These are phyloP conservation scores for Drosophila nigrodunni DNA, from an alignment of 1,140 invertebrate species.

Conservation along the genomic window DNA sequence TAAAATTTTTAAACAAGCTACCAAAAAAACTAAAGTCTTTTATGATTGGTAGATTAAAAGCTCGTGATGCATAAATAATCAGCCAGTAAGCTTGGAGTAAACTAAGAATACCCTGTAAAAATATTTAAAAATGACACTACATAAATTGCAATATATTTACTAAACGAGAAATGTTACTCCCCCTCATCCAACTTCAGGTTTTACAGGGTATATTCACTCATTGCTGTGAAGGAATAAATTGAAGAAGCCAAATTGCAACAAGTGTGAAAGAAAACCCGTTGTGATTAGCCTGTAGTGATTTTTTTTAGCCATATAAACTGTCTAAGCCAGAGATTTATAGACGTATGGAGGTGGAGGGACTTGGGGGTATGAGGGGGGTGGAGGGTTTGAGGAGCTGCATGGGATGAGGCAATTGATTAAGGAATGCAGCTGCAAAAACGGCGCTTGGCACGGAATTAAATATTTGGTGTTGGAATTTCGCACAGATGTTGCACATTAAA, in stretches of 20 bases:
- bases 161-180: no score
- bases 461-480: constrained; percentile 64
- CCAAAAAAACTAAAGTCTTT: constrained; percentile 3
- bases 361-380: not conserved
- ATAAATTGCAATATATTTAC: no score
- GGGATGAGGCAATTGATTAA: constrained; percentile 6
- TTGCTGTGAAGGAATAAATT: constrained; percentile 17
- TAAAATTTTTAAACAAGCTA: constrained; percentile 20
- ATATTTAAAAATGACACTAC: no score
- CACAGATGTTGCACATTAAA: constrained; percentile 69
- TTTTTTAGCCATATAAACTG: constrained; percentile 49
- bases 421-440: constrained; percentile 42
- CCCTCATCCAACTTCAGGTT: no score
- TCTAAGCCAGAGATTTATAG: constrained; percentile 71
- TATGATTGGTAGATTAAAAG: constrained; percentile 36
- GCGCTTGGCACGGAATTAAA: constrained; percentile 65
- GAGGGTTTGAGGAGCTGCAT: not conserved
- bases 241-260: constrained; percentile 31
- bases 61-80: constrained; percentile 65
- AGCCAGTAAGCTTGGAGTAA: not conserved
- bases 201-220: constrained; percentile 16
- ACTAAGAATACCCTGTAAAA: not conserved
- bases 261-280: constrained; percentile 62
- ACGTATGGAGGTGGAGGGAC: constrained; percentile 36
- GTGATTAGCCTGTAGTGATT: constrained; percentile 30